These are phyloP conservation scores for Heliconius charithonia DNA, from an alignment of 2,888 invertebrate genomes.

Conservation along the genomic window DNA sequence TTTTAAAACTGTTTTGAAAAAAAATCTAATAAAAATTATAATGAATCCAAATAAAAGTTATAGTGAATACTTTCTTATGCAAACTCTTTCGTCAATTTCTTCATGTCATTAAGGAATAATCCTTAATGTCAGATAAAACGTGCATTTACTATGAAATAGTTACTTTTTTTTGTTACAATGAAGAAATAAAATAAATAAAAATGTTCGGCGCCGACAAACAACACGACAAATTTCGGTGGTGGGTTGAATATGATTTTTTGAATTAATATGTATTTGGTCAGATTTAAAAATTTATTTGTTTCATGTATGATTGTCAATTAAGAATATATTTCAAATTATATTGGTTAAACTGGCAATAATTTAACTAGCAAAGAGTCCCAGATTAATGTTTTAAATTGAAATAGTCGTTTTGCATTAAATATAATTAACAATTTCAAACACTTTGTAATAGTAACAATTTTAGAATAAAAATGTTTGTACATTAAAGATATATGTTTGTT, in stretches of 20 bases:
- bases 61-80: neutral
- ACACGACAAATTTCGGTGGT: constrained; percentile 56
- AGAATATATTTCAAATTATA: neutral
- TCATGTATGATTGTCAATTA: neutral
- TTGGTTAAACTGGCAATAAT: neutral
- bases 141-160: constrained; percentile 7
- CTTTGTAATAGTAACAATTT: too few relatives aligned
- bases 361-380: too few relatives aligned
- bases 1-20: too few relatives aligned
- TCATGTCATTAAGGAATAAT: neutral
- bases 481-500: too few relatives aligned
- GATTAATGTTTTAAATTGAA: too few relatives aligned
- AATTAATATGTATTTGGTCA: neutral
- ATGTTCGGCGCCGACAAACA: constrained; percentile 55
- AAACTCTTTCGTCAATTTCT: neutral
- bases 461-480: too few relatives aligned
- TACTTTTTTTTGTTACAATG: constrained; percentile 8
- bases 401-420: neutral
- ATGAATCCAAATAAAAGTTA: neutral
- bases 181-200: constrained; percentile 24
- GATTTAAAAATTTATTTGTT: too few relatives aligned
- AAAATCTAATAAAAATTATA: neutral
- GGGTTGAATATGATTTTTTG: constrained; percentile 38
- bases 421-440: neutral
- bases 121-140: neutral